These are phyloP conservation scores for Polyodon spathula DNA, from an alignment of 2,113 vertebrate genomes.

Conservation along the genomic window DNA sequence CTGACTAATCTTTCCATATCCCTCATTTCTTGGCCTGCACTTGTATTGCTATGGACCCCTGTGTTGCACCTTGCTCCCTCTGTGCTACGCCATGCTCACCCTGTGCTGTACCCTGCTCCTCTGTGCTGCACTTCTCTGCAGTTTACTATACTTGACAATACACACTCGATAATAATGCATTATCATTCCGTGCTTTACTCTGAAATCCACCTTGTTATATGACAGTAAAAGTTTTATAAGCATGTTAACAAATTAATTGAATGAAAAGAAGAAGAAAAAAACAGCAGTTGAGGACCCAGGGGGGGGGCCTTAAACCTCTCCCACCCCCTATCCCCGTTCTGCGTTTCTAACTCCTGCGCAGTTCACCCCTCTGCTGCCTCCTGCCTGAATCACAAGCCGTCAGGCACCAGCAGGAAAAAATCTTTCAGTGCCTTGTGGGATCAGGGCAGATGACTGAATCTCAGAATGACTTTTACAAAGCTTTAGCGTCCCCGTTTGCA, in stretches of 20 bases:
- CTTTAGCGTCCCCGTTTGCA: constrained; percentile 37
- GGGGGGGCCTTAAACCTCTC: constrained; percentile 1
- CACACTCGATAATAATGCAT: no score
- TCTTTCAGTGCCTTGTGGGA: constrained; percentile 23
- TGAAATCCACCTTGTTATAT: no score
- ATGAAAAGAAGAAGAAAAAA: not conserved
- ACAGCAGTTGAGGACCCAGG: not conserved
- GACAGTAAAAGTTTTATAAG: no score
- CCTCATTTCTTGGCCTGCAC: no score
- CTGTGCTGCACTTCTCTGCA: no score
- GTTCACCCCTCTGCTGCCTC: constrained; percentile 23
- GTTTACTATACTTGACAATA: no score
- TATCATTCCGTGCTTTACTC: no score
- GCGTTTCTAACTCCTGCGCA: constrained; percentile 3
- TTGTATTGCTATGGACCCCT: no score
- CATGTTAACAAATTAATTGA: not conserved
- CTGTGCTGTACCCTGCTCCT: no score
- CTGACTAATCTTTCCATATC: no score
- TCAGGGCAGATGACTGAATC: constrained; percentile 3
- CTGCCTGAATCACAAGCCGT: constrained; percentile 17
- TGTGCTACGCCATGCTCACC: no score
- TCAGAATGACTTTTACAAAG: constrained; percentile 41
- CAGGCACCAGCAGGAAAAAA: constrained; percentile 26
- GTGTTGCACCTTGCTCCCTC: no score
- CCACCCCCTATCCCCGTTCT: not conserved